These are phyloP conservation scores for Lates calcarifer DNA, from an alignment of 2,113 vertebrate species.

Conservation along the genomic window DNA sequence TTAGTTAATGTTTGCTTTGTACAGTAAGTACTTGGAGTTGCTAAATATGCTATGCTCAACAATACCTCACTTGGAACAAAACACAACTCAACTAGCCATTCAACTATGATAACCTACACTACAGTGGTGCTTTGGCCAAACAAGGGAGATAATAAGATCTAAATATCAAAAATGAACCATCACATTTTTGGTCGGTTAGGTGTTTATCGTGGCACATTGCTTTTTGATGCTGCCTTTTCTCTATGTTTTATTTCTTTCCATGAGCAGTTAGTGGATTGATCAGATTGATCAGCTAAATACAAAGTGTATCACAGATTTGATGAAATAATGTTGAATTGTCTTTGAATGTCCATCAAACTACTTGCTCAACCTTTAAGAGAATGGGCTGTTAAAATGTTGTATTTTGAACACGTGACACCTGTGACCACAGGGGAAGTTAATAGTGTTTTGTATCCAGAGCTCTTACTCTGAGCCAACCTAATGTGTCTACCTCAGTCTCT, in stretches of 20 bases:
- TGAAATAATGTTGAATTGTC: conserved; percentile 56
- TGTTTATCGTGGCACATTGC: conserved; percentile 69
- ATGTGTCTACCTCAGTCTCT: conserved; percentile 93
- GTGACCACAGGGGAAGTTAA: conserved; percentile 72
- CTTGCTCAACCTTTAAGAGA: conserved; percentile 51
- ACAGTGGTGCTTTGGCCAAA: conserved; percentile 85
- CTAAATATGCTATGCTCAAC: conserved; percentile 74
- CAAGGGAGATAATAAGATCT: conserved; percentile 81
- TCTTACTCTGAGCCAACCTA: conserved; percentile 81
- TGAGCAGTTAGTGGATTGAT: conserved; percentile 59
- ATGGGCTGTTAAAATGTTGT: conserved; percentile 63
- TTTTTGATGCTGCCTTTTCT: conserved; percentile 64
- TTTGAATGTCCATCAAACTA: conserved; percentile 52
- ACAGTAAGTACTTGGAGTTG: conserved; percentile 77
- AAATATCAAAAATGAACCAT: conserved; percentile 59
- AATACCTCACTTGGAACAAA: conserved; percentile 90
- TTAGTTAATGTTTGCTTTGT: conserved; percentile 82
- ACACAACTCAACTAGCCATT: conserved; percentile 86
- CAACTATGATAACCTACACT: conserved; percentile 67
- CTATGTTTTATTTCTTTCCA: conserved; percentile 64
- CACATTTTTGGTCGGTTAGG: conserved; percentile 66
- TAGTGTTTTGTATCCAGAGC: conserved; percentile 76
- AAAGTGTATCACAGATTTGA: conserved; percentile 59
- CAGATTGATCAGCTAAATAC: conserved; percentile 50
- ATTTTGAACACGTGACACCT: conserved; percentile 62